Evolutionary conservation across 2,797 vertebrate species (phyloP).

Genomic region (Pampus argenteus): DNA sequence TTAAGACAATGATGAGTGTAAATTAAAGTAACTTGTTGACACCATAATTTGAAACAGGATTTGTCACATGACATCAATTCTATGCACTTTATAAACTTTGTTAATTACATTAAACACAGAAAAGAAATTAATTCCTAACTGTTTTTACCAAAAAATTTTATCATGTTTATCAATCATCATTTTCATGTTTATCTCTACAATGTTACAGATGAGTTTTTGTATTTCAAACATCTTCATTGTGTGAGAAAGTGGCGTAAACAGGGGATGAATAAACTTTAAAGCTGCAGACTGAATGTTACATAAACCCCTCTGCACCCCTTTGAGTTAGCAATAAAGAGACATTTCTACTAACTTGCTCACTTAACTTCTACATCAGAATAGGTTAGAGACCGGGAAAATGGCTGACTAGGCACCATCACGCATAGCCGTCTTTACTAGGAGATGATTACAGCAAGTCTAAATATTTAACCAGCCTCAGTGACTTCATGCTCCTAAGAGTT

Average conservation of each 20-base stretch:
- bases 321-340: not conserved
- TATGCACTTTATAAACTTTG: conserved; percentile 1
- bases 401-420: conserved; percentile 10
- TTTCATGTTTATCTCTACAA: not conserved
- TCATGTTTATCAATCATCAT: not conserved
- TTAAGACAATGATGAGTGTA: not conserved
- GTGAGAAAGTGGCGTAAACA: not conserved
- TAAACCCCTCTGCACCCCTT: conserved; percentile 40
- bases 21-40: not conserved
- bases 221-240: conserved; percentile 1
- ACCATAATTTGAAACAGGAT: not conserved
- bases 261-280: conserved; percentile 14
- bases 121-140: not conserved
- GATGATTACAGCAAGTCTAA: conserved; percentile 14
- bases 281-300: conserved; percentile 45
- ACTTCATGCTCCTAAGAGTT: not conserved
- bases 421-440: conserved; percentile 4
- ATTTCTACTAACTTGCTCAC: conserved; percentile 16
- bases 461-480: conserved; percentile 19
- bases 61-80: conserved; percentile 3
- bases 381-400: conserved; percentile 23
- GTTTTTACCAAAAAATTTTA: not conserved
- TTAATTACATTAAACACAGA: conserved; percentile 5
- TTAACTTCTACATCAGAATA: conserved; percentile 11
- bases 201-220: not conserved